A percentile compares a stretch with the other conserved stretches of the same genome.
Evolutionary conservation across 2,113 vertebrate species (phyloP).

Genomic region (Colaptes auratus): DNA sequence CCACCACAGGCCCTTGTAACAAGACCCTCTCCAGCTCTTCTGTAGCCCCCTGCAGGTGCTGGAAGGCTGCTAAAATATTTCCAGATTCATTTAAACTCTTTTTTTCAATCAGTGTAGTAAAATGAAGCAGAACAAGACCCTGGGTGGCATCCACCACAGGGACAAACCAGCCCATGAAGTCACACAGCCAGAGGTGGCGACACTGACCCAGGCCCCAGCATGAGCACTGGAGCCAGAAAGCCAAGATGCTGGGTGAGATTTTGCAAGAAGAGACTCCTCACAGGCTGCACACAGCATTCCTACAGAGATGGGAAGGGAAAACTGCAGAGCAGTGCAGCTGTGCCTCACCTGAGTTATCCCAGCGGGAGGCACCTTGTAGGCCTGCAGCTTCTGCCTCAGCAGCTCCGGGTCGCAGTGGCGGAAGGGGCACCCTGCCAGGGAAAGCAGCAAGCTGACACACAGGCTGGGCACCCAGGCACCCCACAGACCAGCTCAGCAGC

Average conservation of each 20-base stretch:
- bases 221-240: neutral
- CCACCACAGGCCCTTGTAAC: too few relatives aligned
- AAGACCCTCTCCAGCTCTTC: too few relatives aligned
- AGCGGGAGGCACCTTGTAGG: conserved; percentile 85
- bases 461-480: conserved; percentile 61
- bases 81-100: conserved; percentile 34
- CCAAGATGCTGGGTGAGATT: neutral
- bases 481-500: conserved; percentile 46
- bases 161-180: neutral
- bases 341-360: conserved; percentile 88
- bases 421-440: conserved; percentile 91
- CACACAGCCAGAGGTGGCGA: neutral
- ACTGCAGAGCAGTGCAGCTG: neutral
- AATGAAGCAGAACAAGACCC: neutral
- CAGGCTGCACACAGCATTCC: neutral
- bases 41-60: too few relatives aligned
- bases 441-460: conserved; percentile 32
- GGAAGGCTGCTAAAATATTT: neutral
- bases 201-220: neutral
- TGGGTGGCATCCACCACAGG: neutral
- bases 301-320: neutral
- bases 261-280: neutral
- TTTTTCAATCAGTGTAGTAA: neutral
- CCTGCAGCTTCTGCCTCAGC: conserved; percentile 93
- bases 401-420: conserved; percentile 93